These are phyloP conservation scores for Lacerta viridis DNA, from an alignment of 2,797 vertebrate genomes.

Conservation along the genomic window DNA sequence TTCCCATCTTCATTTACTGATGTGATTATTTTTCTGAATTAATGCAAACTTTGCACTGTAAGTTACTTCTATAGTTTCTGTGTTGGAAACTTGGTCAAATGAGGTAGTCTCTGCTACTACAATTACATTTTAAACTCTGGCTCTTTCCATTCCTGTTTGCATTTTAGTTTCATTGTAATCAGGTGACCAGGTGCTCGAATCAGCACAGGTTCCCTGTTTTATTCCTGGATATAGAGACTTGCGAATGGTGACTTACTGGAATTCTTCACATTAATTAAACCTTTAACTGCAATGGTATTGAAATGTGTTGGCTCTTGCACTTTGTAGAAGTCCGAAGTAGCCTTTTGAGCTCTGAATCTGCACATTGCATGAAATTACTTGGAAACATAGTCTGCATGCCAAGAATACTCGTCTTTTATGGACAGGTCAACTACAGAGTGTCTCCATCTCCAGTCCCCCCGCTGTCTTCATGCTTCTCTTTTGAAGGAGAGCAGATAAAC, in stretches of 20 bases:
- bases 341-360: background rate
- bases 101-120: background rate
- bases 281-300: background rate
- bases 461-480: background rate
- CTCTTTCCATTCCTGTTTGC: background rate
- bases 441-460: no score
- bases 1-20: background rate
- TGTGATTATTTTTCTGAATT: background rate
- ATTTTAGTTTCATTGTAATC: background rate
- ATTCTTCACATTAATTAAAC: background rate
- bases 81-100: background rate
- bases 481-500: background rate
- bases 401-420: background rate
- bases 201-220: background rate
- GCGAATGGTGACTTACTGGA: background rate
- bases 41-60: background rate
- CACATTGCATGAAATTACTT: background rate
- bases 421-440: background rate
- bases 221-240: background rate
- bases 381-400: background rate
- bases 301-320: background rate
- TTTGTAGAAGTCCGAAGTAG: background rate
- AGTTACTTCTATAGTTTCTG: background rate
- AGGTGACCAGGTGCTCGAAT: background rate
- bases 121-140: background rate